phyloP scores from a whole-genome alignment of 2,113 vertebrate species.

The Oriolus oriolus region DNA sequence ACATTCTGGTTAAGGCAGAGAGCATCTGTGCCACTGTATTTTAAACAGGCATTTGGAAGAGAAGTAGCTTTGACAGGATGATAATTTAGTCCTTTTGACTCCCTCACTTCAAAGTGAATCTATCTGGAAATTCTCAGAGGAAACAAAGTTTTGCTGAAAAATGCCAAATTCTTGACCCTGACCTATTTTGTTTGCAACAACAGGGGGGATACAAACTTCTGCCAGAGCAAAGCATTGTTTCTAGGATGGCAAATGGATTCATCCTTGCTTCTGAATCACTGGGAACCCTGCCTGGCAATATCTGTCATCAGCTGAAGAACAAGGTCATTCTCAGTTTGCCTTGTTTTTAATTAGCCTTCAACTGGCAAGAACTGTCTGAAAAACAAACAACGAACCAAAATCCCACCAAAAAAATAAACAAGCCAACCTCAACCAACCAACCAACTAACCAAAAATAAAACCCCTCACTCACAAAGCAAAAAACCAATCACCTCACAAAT shows the following conservation, averaged over 20 bases:
- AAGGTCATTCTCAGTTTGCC: neutral
- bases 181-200: neutral
- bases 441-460: neutral
- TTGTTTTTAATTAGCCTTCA: neutral
- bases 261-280: neutral
- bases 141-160: slow-evolving; percentile 9
- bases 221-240: neutral
- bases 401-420: neutral
- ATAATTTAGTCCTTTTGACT: slow-evolving; percentile 14
- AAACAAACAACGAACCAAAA: neutral
- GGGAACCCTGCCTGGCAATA: neutral
- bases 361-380: neutral
- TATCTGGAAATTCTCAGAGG: neutral
- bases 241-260: neutral
- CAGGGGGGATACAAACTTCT: neutral
- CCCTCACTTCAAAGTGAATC: neutral
- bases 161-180: neutral
- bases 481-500: neutral
- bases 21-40: slow-evolving; percentile 15
- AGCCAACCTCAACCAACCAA: neutral
- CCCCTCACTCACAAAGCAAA: neutral
- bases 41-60: neutral
- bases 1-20: neutral
- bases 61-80: neutral
- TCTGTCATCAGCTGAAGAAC: slow-evolving; percentile 1